Conservation (phyloP, 2,888 invertebrate species). For the Tolmerus cingulatus region DNA sequence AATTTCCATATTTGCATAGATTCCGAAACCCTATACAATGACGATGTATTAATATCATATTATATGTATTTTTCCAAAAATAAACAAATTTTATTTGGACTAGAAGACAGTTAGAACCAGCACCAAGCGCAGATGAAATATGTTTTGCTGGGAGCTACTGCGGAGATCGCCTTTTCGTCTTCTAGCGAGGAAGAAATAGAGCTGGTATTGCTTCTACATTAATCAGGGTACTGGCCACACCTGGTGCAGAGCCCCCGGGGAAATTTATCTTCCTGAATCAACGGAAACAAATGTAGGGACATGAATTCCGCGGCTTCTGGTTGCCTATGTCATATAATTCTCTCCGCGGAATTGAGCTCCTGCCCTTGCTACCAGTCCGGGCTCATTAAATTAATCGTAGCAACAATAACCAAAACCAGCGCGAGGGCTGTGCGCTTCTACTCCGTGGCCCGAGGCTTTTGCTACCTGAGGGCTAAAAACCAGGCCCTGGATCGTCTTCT, state of each 20-base stretch:
- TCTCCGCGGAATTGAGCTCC: not conserved
- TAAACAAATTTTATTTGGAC: too few species aligned
- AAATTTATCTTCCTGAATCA: not conserved
- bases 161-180: not conserved
- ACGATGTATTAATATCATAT: too few species aligned
- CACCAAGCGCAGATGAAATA: not conserved
- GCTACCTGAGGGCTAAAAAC: not conserved
- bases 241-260: not conserved
- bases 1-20: too few species aligned
- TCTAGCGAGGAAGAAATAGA: not conserved
- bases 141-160: not conserved
- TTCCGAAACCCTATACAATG: too few species aligned
- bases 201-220: not conserved
- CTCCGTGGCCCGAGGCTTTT: not conserved
- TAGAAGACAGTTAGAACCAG: too few species aligned
- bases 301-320: slow-evolving; percentile 47
- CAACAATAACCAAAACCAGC: not conserved
- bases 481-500: not conserved
- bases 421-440: not conserved
- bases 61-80: too few species aligned
- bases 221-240: not conserved
- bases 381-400: slow-evolving; percentile 26
- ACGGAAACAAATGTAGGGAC: slow-evolving; percentile 45
- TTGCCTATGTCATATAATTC: slow-evolving; percentile 16
- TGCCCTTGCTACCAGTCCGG: not conserved